phyloP scores from a whole-genome alignment of 2,113 vertebrate genomes.

The Proterorhinus semilunaris region DNA sequence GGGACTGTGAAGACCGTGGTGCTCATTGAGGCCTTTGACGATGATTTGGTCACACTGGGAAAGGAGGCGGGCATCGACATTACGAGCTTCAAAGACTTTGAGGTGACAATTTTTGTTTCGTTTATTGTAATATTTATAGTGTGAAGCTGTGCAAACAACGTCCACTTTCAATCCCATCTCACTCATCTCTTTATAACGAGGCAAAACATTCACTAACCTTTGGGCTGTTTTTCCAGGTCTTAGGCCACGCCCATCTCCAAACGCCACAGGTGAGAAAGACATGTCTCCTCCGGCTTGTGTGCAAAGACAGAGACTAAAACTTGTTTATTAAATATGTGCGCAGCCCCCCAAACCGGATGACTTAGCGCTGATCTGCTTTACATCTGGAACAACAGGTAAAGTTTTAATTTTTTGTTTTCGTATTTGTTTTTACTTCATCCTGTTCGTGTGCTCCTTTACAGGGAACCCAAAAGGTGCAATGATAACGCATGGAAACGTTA shows the following conservation, averaged over 20 bases:
- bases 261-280: conserved; percentile 79
- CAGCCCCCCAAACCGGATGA: conserved; percentile 77
- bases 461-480: conserved; percentile 95
- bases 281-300: too few species aligned
- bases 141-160: background rate
- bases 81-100: conserved; percentile 82
- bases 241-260: conserved; percentile 80
- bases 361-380: conserved; percentile 80
- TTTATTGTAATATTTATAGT: background rate
- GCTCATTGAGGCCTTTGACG: conserved; percentile 83
- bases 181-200: background rate
- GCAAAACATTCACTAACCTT: background rate
- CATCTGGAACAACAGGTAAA: conserved; percentile 82
- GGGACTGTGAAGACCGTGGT: conserved; percentile 81
- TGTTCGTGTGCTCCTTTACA: conserved; percentile 48
- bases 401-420: background rate
- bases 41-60: conserved; percentile 79
- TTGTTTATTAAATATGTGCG: conserved; percentile 21
- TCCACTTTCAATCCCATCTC: background rate
- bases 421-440: background rate
- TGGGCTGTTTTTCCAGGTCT: conserved; percentile 69
- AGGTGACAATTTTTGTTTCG: conserved; percentile 73
- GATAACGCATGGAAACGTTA: conserved; percentile 88
- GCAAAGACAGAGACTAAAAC: too few species aligned
- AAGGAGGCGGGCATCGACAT: conserved; percentile 82